Evolutionary conservation across 2,888 invertebrate genomes (phyloP), one percentile per base, ranked within the genome.

Genomic region (Rhingia campestris): DNA sequence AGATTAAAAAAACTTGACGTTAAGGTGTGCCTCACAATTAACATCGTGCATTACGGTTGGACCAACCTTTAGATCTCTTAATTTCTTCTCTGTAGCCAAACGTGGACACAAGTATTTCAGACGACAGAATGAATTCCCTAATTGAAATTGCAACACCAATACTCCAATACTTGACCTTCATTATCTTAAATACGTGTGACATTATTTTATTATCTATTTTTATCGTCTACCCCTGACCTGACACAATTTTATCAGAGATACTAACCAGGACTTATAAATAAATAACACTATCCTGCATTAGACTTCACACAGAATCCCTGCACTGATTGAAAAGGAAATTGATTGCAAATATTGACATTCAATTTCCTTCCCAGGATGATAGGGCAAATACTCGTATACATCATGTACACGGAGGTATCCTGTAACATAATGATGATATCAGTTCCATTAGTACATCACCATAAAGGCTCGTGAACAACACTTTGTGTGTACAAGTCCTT

Each of bases 291-390:
- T 6, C 61, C n/a, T 41, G 22, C 47, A 39, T 39, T 54, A 51
- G 39, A 56, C 12, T 39, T 30, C 59, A 53, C 33, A 14, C 35
- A 14, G 39, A 35, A 66, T 63, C 12, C 32, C 47, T 32, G 22
- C 39, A 54, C 56, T 53, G 63, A 69, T 67, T 61, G 59, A 69
- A 74, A 58, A 58, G 22, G 39, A 63, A 69, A 69, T 74, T 69
- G 47, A 69, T 61, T 64, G 61, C 49, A 61, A 69, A 80, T 73
- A 73, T 80, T 80, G 67, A 63, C 73, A 67, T 67, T 80, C 41
- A 63, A 54, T 80, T 69, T 41, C 49, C 73, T 41, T 63, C 10
- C 6, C 22, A 22, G 14, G 54, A 12, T 39, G 41, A 41, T 41
- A 37, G 1, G 32, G 54, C 12, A 10, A 32, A 35, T 45, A 9